Conservation (phyloP, 92 coral and sea anemone genomes). For the Blastomussa wellsi region DNA sequence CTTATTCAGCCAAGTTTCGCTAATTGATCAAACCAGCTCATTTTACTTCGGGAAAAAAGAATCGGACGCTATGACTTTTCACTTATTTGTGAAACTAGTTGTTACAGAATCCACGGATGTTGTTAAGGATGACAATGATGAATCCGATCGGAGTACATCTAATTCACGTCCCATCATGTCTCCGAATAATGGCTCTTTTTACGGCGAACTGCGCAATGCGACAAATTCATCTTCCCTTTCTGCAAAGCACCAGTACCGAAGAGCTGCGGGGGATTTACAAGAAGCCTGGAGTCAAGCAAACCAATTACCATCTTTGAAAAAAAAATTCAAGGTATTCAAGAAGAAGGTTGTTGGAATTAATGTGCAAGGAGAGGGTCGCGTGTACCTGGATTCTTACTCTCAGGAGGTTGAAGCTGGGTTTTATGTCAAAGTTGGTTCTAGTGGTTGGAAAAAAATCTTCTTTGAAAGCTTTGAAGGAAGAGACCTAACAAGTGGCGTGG, state of each 20-base stretch:
- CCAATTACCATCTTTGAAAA: background rate
- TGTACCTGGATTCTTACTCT: background rate
- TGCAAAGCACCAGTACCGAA: background rate
- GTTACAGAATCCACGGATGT: background rate
- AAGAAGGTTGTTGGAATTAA: slow-evolving; percentile 8
- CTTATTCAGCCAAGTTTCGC: slow-evolving; percentile 33
- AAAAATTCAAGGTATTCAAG: slow-evolving; percentile 6
- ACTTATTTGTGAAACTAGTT: slow-evolving; percentile 20
- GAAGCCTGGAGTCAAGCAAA: background rate
- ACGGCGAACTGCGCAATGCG: background rate
- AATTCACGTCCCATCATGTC: background rate
- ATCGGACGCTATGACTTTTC: background rate
- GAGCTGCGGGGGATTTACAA: background rate
- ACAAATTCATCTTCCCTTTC: background rate
- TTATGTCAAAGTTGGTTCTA: background rate
- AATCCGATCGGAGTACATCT: background rate
- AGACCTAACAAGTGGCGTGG: background rate
- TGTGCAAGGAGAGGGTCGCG: slow-evolving; percentile 3
- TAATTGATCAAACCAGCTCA: slow-evolving; percentile 12
- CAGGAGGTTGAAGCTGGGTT: background rate
- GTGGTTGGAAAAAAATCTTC: background rate
- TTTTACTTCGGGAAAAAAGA: slow-evolving; percentile 17
- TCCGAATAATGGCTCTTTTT: background rate
- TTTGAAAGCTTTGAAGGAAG: background rate
- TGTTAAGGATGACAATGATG: background rate